Evolutionary conservation across 2,888 invertebrate genomes (phyloP), one percentile per base, ranked within the genome.

Genomic region (Dryocosmus kuriphilus): DNA sequence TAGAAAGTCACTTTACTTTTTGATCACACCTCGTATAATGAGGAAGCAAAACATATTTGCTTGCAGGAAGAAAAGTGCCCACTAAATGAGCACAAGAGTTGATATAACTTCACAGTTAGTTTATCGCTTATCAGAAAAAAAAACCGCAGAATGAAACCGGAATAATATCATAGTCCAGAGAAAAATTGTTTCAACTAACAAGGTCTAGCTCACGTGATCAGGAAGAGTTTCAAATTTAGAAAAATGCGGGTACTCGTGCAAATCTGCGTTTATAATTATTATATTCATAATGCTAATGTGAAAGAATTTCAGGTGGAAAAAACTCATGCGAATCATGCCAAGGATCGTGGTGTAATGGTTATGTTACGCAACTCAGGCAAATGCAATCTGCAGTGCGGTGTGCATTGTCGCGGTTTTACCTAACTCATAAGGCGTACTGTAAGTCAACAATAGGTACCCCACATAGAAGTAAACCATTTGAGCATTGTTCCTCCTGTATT

Each of bases 301-400:
- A 55, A 55, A 55, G n/a, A 55, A 55, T 22, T 27, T 27, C 16
- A 65, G 65, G 5, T 41, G 24, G 8, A 27, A 32, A 22, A 55
- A 55, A 57, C n/a, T 38, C 19, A 65, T 81, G 82, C 80, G 81
- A 85, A 85, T 83, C 81, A 81, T 85, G 84, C 82, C 84, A 84
- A 85, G 84, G 84, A 82, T 82, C 84, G 71, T 1, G 24, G 41
- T 65, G 38, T 65, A n/a, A 16, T 41, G 24, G 32, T 75, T 75
- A 60, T 19, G 35, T 75, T 75, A 60, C 24, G 35, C 75, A 75
- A 75, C 61, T 65, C 80, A 77, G 80, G 81, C 76, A 81, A 79
- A 81, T 83, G 83, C 75, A 76, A 75, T 76, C 82, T 83, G 82
- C 81, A 82, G 78, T 81, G 81, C 83, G 79, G 63, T 75, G 73